A percentile compares a stretch with the other conserved stretches of the same genome.
Evolutionary conservation across 1,140 invertebrate species (phyloP).

Genomic region (Brachionus sp.): DNA sequence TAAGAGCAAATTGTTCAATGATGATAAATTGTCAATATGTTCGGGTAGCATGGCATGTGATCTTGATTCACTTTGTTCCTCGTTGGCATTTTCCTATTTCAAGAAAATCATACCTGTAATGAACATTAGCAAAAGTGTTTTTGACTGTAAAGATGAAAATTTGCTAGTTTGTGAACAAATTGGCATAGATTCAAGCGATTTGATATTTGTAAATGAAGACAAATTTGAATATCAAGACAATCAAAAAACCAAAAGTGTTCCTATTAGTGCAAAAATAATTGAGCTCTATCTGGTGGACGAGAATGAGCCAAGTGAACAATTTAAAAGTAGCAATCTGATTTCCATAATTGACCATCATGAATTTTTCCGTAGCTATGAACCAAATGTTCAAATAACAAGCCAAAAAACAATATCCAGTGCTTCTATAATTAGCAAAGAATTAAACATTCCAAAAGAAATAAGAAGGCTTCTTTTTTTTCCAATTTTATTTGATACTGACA

Average conservation of each 20-base stretch:
- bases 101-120: neutral
- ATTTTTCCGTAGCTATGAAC: neutral
- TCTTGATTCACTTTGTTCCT: neutral
- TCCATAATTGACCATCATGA: neutral
- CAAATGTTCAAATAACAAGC: neutral
- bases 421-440: neutral
- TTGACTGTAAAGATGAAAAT: neutral
- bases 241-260: neutral
- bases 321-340: neutral
- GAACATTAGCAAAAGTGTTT: slow-evolving; percentile 6
- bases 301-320: neutral
- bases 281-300: neutral
- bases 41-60: neutral
- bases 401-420: neutral
- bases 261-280: neutral
- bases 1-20: neutral
- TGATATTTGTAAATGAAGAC: neutral
- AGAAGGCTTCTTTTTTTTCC: neutral
- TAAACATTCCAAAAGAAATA: neutral
- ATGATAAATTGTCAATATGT: neutral
- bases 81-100: neutral
- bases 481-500: slow-evolving; percentile 9
- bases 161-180: neutral
- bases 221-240: neutral
- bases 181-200: neutral